Evolutionary conservation across 2,113 vertebrate species (phyloP).

Genomic region (Psilopsiagon aurifrons): DNA sequence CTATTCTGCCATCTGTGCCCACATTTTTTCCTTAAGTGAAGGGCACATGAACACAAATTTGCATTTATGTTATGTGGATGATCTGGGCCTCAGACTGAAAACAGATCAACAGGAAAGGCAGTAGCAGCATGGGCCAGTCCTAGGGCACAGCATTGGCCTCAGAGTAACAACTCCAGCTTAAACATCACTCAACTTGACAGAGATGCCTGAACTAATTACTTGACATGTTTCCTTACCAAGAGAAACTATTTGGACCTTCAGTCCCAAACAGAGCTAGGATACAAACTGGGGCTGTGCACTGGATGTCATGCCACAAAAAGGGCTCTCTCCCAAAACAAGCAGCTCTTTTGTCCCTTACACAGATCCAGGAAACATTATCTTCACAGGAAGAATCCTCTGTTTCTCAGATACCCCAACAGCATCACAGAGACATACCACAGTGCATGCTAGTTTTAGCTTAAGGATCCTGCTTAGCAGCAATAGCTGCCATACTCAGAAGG

Average conservation of each 20-base stretch:
- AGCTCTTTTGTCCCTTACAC: neutral
- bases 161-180: neutral
- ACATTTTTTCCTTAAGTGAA: neutral
- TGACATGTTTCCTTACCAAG: neutral
- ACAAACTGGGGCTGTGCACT: neutral
- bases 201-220: neutral
- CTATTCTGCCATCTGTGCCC: neutral
- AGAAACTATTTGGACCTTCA: neutral
- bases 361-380: neutral
- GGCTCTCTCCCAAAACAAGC: neutral
- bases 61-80: neutral
- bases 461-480: neutral
- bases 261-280: neutral
- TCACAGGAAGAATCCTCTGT: neutral
- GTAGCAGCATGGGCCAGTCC: accelerated
- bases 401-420: neutral
- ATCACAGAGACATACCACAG: neutral
- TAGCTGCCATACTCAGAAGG: neutral
- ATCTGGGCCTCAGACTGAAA: neutral
- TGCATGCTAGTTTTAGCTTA: neutral
- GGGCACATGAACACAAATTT: neutral
- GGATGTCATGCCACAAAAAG: neutral
- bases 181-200: neutral
- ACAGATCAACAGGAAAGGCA: neutral
- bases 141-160: neutral